phyloP scores from a whole-genome alignment of 2,113 vertebrate species.

The Erpornis zantholeuca region DNA sequence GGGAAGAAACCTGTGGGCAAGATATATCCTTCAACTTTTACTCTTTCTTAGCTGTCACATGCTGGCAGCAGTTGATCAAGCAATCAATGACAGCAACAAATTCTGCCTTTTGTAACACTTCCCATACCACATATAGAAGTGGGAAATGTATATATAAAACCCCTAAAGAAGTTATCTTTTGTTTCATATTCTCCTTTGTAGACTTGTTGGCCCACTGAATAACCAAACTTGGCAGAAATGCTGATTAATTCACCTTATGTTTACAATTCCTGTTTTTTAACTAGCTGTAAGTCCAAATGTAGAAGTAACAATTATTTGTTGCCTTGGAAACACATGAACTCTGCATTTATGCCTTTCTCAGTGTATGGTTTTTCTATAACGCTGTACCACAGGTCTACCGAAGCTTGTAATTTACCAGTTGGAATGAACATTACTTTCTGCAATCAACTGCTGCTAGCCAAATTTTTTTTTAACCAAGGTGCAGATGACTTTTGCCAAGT shows the following conservation, averaged over 20 bases:
- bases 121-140: not conserved
- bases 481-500: not conserved
- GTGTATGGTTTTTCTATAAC: not conserved
- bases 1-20: not conserved
- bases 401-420: not conserved
- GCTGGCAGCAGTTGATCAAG: not conserved
- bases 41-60: not conserved
- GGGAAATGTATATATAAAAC: not conserved
- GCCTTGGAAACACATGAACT: not conserved
- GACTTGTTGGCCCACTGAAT: not conserved
- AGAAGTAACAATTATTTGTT: not conserved
- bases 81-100: not conserved
- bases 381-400: not conserved
- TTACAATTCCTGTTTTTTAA: not conserved
- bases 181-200: not conserved
- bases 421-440: not conserved
- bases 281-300: not conserved
- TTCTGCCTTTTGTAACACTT: not conserved
- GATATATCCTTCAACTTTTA: not conserved
- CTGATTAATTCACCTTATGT: not conserved
- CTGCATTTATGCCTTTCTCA: not conserved
- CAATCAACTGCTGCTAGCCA: not conserved
- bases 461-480: not conserved
- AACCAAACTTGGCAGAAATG: not conserved
- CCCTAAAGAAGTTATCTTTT: not conserved